Base-by-base conservation (phyloP, 2,113 vertebrate species). In the Paedocypris sp. region DNA sequence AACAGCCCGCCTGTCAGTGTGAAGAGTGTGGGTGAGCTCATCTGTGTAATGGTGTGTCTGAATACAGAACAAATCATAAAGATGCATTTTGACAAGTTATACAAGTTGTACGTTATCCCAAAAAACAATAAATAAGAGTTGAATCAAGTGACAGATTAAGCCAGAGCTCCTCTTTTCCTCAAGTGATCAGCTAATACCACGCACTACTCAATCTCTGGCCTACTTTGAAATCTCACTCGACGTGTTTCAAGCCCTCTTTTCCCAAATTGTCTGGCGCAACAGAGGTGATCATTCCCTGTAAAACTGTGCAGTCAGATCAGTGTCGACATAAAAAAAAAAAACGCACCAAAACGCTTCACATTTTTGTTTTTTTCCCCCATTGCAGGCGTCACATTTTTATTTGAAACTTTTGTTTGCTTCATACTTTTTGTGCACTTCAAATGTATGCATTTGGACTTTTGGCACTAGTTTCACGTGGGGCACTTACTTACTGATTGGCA, bases 61-160 rank as follows among this genome's bases (percentile, higher is more conserved):
- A 74, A 70, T 45, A 38, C 52, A 51, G 28, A 50, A 73, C 71
- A 74, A 68, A 79, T 77, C 69, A 72, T 31, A 61, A 33, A 2
- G 42, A 46, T 38, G 49, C 50, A 78, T 75, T 76, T 65, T 48
- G 68, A 66, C 75, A 80, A n/a, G n/a, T n/a, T n/a, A 79, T 77
- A 72, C 54, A 71, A 60, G 64, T 32, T 57, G 60, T 72, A 65
- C 45, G 65, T 66, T 60, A 56, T 76, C 74, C 74, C 63, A 70
- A 38, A 49, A 66, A 50, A 74, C 12, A 28, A 70, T 74, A 78
- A 79, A 77, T 75, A 74, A 72, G 67, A 62, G 60, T 39, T 63
- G 53, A 72, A 56, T 41, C 20, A 58, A 63, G 31, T 47, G 28
- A 12, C 56, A 20, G 50, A 23, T 48, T 60, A 66, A 62, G 60